Conservation (phyloP, 2,113 vertebrate genomes). For the Leuciscus idus region DNA sequence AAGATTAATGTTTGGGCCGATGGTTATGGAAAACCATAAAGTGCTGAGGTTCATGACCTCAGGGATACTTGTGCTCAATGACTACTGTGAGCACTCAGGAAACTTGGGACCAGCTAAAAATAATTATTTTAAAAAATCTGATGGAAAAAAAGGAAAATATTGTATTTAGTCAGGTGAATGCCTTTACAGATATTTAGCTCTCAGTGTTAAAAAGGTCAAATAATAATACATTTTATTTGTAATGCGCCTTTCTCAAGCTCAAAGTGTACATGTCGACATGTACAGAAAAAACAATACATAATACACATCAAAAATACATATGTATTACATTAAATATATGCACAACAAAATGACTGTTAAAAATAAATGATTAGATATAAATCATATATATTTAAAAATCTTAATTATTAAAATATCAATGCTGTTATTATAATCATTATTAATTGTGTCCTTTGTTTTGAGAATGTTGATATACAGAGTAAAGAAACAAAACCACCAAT, state of each 20-base stretch:
- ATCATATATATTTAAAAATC: no score
- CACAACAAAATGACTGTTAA: no score
- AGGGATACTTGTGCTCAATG: background rate
- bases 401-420: no score
- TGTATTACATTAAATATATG: no score
- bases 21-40: constrained; percentile 50
- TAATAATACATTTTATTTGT: no score
- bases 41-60: background rate
- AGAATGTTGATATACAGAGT: background rate
- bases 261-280: no score
- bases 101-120: background rate
- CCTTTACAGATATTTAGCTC: background rate
- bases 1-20: constrained; percentile 47
- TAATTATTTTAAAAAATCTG: background rate
- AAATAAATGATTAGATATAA: no score
- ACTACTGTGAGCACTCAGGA: background rate
- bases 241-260: no score
- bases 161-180: background rate
- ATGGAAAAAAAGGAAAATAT: background rate
- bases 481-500: background rate
- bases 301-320: no score
- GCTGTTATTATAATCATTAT: background rate
- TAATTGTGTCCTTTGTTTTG: background rate
- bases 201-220: background rate
- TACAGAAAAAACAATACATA: no score